Base-by-base conservation (phyloP, 2,888 invertebrate genomes). In the Lithophane socia region DNA sequence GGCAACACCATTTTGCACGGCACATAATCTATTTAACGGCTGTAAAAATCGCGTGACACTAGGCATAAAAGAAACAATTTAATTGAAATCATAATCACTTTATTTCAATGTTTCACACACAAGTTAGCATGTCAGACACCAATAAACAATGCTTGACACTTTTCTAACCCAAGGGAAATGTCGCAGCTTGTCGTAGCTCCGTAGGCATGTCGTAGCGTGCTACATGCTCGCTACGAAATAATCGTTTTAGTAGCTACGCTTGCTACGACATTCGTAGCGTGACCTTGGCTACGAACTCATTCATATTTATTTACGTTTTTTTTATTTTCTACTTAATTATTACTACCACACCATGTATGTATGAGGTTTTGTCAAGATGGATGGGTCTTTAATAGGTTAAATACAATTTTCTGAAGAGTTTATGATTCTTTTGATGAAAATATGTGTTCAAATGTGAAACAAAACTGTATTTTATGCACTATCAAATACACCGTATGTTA, bases 131-230 rank as follows among this genome's bases (percentile, higher is more conserved):
- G 86, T 86, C 67, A 58, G 18, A n/a, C n/a, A 42, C 24, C 56
- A 63, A 86, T 86, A 80, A 86, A 78, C 67, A 66, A 29, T 52
- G 56, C 21, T 67, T 74, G 69, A 75, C 69, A 76, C 66, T 80
- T 78, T 86, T 77, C 67, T 74, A 58, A 37, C 60, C 52, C 67
- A 61, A 74, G 60, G 63, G 72, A 77, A 64, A 63, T 65, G 61
- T 77, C 65, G 80, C 75, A 82, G 74, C 56, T 49, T 24, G 29
- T 18, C 61, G 77, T 72, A 79, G 72, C 75, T 37, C 10, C 68
- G 79, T 79, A 80, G 76, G 52, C 74, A 65, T 49, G 18, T 18
- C 63, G 83, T 80, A 83, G 83, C 80, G 84, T 72, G 84, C 76
- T 83, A 83, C 82, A 54, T 58, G 69, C 10, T 5, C 42, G 72